A percentile compares a stretch with the other conserved stretches of the same genome.
Evolutionary conservation across 2,797 vertebrate species (phyloP).

Genomic region (Danio tinwini): DNA sequence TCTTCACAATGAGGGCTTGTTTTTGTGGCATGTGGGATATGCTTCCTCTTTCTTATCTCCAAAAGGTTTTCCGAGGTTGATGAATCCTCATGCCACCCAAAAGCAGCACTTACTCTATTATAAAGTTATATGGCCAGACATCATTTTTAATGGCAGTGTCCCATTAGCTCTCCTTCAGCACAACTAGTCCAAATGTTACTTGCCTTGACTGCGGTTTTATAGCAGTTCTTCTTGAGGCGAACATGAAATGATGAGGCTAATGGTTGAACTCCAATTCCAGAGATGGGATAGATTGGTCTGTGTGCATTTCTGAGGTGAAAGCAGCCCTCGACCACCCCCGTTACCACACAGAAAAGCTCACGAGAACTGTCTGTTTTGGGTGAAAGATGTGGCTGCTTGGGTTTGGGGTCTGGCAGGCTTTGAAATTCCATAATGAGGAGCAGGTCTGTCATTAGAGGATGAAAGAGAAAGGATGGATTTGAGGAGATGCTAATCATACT

Average conservation of each 20-base stretch:
- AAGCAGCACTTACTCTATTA: slow-evolving; percentile 1
- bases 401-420: slow-evolving; percentile 51
- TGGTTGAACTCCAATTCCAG: slow-evolving; percentile 3
- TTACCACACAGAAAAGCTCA: slow-evolving; percentile 16
- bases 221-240: slow-evolving; percentile 14
- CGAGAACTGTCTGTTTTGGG: slow-evolving; percentile 39
- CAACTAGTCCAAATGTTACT: slow-evolving; percentile 7
- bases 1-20: slow-evolving; percentile 12
- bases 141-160: slow-evolving; percentile 8
- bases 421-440: slow-evolving; percentile 56
- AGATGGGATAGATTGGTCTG: slow-evolving; percentile 13
- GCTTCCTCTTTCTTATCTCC: slow-evolving; percentile 13
- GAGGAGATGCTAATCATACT: slow-evolving; percentile 29
- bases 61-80: background rate
- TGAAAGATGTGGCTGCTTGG: slow-evolving; percentile 42
- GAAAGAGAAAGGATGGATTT: slow-evolving; percentile 50
- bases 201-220: slow-evolving; percentile 2
- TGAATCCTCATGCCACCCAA: slow-evolving; percentile 4
- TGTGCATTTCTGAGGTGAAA: slow-evolving; percentile 34
- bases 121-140: background rate
- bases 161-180: background rate
- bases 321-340: slow-evolving; percentile 7
- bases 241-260: background rate
- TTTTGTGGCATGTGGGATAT: slow-evolving; percentile 15
- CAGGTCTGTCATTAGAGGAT: slow-evolving; percentile 63